A percentile compares a stretch with the other conserved stretches of the same genome.
phyloP scores from a whole-genome alignment of 1,140 invertebrate genomes.

The Anadara kagoshimensis region DNA sequence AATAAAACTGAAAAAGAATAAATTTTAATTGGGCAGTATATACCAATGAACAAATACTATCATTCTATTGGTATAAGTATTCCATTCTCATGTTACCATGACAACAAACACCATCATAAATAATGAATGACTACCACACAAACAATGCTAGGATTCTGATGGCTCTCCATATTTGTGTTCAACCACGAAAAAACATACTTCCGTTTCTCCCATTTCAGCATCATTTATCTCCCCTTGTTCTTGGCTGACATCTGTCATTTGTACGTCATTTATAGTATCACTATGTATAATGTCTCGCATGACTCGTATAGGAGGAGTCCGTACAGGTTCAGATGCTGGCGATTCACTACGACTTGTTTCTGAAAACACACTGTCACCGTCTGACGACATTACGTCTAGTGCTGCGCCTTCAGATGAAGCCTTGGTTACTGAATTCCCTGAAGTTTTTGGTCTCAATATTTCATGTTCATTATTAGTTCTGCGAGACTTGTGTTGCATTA shows the following conservation, averaged over 20 bases:
- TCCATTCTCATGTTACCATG: too few relatives aligned
- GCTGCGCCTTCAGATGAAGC: slow-evolving; percentile 68
- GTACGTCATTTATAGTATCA: slow-evolving; percentile 61
- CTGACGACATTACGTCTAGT: slow-evolving; percentile 63
- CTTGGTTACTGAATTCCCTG: slow-evolving; percentile 66
- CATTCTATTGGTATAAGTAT: too few relatives aligned
- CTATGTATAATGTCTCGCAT: slow-evolving; percentile 64
- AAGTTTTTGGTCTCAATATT: slow-evolving; percentile 51
- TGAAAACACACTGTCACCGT: slow-evolving; percentile 66
- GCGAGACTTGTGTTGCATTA: slow-evolving; percentile 33
- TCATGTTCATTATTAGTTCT: slow-evolving; percentile 31
- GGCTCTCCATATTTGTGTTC: slow-evolving; percentile 60
- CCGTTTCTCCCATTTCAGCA: slow-evolving; percentile 50
- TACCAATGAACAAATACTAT: too few relatives aligned
- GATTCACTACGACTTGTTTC: slow-evolving; percentile 68
- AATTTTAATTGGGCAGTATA: too few relatives aligned
- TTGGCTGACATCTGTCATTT: slow-evolving; percentile 38
- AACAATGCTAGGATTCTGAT: slow-evolving; percentile 49
- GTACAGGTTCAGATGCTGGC: slow-evolving; percentile 66
- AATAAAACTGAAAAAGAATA: too few relatives aligned
- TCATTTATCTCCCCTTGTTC: slow-evolving; percentile 39
- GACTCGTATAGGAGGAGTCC: slow-evolving; percentile 51
- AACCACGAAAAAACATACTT: slow-evolving; percentile 56
- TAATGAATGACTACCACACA: too few relatives aligned
- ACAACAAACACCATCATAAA: too few relatives aligned